Conservation (phyloP, 2,113 vertebrate genomes). For the Numenius arquata region DNA sequence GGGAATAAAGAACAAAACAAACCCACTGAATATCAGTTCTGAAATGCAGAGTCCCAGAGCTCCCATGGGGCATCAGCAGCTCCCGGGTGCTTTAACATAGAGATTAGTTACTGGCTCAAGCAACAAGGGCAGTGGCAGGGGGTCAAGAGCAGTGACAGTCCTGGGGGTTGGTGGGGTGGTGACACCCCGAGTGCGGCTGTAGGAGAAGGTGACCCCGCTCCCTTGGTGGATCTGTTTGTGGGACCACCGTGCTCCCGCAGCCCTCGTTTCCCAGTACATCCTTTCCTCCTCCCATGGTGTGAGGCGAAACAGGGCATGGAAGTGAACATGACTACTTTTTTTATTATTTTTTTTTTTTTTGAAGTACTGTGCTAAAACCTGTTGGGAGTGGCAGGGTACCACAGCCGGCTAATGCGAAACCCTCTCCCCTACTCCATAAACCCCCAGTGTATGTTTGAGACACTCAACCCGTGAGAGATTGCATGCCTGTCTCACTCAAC, state of each 20-base stretch:
- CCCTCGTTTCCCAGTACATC: rapidly evolving
- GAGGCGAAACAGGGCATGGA: background rate
- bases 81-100: rapidly evolving
- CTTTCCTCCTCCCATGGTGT: background rate
- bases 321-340: background rate
- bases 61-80: background rate
- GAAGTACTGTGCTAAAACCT: background rate
- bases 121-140: background rate
- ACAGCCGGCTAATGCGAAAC: background rate
- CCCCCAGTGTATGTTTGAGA: rapidly evolving
- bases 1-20: too few relatives aligned
- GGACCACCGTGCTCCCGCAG: background rate
- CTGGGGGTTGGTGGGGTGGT: too few relatives aligned
- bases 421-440: background rate
- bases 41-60: background rate
- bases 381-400: background rate
- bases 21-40: background rate
- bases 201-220: too few relatives aligned
- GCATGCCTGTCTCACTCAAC: background rate
- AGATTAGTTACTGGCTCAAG: too few relatives aligned
- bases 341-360: background rate
- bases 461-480: background rate
- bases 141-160: background rate
- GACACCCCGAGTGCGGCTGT: too few relatives aligned
- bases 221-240: too few relatives aligned